Evolutionary conservation across 2,888 invertebrate genomes (phyloP).

Genomic region (Tolmerus cingulatus): DNA sequence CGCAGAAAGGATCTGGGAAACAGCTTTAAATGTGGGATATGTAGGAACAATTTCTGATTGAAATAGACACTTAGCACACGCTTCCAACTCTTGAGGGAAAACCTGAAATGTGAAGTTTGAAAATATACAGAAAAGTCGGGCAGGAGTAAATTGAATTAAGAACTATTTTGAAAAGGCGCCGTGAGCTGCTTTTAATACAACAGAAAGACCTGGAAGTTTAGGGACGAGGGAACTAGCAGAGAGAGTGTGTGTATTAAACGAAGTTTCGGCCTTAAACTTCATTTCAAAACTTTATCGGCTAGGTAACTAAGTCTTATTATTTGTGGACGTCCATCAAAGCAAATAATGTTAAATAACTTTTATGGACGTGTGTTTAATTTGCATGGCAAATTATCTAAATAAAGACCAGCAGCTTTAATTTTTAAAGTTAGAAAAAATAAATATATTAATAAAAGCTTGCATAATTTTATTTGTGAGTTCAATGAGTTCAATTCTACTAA

Average conservation of each 20-base stretch:
- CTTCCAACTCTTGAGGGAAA: not conserved
- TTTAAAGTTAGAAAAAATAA: too few species aligned
- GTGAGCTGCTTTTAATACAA: not conserved
- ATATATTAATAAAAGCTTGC: too few species aligned
- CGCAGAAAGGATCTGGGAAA: not conserved
- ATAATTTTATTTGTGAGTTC: too few species aligned
- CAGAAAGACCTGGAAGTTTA: not conserved
- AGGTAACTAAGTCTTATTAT: not conserved
- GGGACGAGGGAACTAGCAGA: not conserved
- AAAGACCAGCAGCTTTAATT: not conserved
- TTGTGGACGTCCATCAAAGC: not conserved
- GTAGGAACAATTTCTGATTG: not conserved
- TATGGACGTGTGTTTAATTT: not conserved
- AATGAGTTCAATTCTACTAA: too few species aligned
- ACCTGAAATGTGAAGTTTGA: not conserved
- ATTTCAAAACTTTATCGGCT: not conserved
- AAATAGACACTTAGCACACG: not conserved
- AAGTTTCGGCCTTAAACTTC: not conserved
- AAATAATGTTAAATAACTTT: not conserved
- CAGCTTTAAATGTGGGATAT: not conserved
- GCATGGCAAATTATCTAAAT: not conserved
- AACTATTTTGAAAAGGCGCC: not conserved
- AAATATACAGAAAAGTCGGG: not conserved
- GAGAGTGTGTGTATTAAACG: not conserved
- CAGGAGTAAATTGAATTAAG: not conserved